Evolutionary conservation across 2,888 invertebrate genomes (phyloP).

Genomic region (Meliscaeva auricollis): DNA sequence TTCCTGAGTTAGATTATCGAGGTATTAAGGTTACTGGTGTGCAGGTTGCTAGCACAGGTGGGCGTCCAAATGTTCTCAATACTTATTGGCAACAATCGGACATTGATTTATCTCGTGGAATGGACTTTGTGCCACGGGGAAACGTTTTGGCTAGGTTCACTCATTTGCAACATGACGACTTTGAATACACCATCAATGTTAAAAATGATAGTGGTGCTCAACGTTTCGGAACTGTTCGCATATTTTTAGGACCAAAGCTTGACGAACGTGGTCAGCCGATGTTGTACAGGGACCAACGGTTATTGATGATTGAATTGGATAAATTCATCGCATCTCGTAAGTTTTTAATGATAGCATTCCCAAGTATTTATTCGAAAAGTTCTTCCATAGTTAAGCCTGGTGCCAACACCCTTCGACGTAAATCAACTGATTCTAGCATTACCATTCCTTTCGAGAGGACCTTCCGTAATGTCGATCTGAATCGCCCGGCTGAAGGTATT

Average conservation of each 20-base stretch:
- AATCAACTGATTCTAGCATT: slow-evolving; percentile 90
- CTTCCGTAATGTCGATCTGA: slow-evolving; percentile 89
- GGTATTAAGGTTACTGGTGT: slow-evolving; percentile 87
- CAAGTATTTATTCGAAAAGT: slow-evolving; percentile 85
- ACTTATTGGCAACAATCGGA: slow-evolving; percentile 93
- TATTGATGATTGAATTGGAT: slow-evolving; percentile 89
- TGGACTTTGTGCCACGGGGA: slow-evolving; percentile 93
- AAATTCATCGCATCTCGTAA: slow-evolving; percentile 87
- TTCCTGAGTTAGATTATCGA: slow-evolving; percentile 80
- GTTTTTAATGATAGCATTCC: slow-evolving; percentile 77
- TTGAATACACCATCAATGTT: slow-evolving; percentile 88
- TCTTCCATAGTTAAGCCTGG: slow-evolving; percentile 84
- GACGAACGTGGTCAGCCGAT: slow-evolving; percentile 88
- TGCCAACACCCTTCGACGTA: slow-evolving; percentile 87
- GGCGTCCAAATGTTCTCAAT: slow-evolving; percentile 86
- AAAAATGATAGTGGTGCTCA: slow-evolving; percentile 85
- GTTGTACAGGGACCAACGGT: slow-evolving; percentile 86
- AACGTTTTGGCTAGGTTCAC: slow-evolving; percentile 89
- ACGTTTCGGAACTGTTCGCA: slow-evolving; percentile 87
- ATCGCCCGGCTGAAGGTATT: slow-evolving; percentile 86
- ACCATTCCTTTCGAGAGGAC: slow-evolving; percentile 93
- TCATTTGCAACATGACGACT: slow-evolving; percentile 91
- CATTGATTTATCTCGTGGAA: slow-evolving; percentile 90
- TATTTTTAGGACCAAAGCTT: slow-evolving; percentile 88
- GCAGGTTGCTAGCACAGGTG: slow-evolving; percentile 85